Conservation (phyloP, 1,140 invertebrate genomes). For the Chlorops oryzae region DNA sequence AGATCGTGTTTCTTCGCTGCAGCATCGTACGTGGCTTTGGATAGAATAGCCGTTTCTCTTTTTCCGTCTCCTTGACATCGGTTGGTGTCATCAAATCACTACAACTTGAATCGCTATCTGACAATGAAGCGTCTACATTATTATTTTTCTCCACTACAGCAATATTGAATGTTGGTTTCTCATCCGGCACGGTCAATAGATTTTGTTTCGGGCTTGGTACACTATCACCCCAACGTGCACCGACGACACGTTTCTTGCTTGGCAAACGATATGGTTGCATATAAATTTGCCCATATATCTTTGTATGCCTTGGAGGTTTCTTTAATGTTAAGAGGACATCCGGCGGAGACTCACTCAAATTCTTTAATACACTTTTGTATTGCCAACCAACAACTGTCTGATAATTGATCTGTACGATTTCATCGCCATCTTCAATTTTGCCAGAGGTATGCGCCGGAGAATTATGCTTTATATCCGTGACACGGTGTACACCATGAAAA, state of each 20-base stretch:
- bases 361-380: conserved; percentile 68
- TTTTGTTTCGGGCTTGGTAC: conserved; percentile 61
- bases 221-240: conserved; percentile 60
- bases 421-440: conserved; percentile 87
- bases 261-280: conserved; percentile 72
- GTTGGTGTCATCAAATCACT: conserved; percentile 45
- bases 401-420: conserved; percentile 88
- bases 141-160: conserved; percentile 45
- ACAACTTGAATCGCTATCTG: conserved; percentile 43
- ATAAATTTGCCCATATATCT: conserved; percentile 76
- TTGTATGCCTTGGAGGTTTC: conserved; percentile 75
- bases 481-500: conserved; percentile 71
- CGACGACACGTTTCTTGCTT: conserved; percentile 62
- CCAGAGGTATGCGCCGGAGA: conserved; percentile 78
- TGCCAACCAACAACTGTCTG: conserved; percentile 90
- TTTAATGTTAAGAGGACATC: conserved; percentile 79
- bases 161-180: conserved; percentile 49
- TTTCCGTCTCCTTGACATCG: conserved; percentile 29
- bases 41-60: conserved; percentile 58
- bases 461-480: conserved; percentile 79
- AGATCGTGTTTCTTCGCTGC: conserved; percentile 80
- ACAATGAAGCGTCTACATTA: conserved; percentile 33
- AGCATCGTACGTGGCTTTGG: conserved; percentile 68
- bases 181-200: conserved; percentile 58
- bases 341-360: conserved; percentile 70